Percentiles rank a stretch among this genome's conserved stretches.
Conservation (phyloP, 2,888 invertebrate species). For the Tipula unca region DNA sequence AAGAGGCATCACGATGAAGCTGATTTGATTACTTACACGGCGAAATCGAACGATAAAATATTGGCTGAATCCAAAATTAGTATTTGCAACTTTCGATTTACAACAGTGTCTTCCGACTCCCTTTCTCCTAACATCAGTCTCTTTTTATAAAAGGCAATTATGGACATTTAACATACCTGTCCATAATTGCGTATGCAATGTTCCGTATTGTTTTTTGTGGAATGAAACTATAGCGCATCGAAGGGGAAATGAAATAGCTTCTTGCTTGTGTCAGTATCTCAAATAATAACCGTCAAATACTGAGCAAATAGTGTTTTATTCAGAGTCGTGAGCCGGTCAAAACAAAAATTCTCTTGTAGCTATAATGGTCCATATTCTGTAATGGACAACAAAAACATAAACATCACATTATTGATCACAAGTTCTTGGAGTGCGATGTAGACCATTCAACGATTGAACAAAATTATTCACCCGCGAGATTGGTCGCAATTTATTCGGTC, state of each 20-base stretch:
- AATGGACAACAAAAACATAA: background rate
- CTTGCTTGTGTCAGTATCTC: background rate
- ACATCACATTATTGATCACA: background rate
- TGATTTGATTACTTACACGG: background rate
- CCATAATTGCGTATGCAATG: background rate
- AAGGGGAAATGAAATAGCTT: background rate
- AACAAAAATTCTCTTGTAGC: conserved; percentile 26
- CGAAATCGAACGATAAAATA: background rate
- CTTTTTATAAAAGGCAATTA: background rate
- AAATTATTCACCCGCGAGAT: background rate
- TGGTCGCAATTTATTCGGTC: background rate
- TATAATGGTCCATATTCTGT: conserved; percentile 24
- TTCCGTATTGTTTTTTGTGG: background rate
- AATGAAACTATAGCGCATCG: background rate
- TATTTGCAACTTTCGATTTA: background rate
- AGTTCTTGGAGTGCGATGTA: background rate
- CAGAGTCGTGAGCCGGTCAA: conserved; percentile 25
- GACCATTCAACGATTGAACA: background rate
- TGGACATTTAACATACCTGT: background rate
- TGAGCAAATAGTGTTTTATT: conserved; percentile 23
- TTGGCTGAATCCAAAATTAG: background rate
- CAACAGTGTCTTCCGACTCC: background rate
- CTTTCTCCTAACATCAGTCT: background rate
- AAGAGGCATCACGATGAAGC: background rate
- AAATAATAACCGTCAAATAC: background rate